These are phyloP conservation scores for Axea sp. DNA, from an alignment of 2,888 invertebrate genomes.

Conservation along the genomic window DNA sequence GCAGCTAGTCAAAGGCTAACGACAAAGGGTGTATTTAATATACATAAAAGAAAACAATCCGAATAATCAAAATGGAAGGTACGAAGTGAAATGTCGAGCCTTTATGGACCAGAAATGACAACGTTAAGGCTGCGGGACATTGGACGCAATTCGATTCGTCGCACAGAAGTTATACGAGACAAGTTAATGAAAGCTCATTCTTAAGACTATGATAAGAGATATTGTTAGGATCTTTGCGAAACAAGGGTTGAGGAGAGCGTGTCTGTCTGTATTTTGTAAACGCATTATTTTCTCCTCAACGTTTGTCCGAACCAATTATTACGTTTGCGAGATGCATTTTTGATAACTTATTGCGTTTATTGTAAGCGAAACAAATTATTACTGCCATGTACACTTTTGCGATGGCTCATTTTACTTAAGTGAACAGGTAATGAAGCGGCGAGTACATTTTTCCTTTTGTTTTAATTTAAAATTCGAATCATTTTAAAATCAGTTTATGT, in stretches of 20 bases:
- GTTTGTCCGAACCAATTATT: conserved; percentile 23
- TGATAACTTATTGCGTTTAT: conserved; percentile 19
- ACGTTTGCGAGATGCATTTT: conserved; percentile 34
- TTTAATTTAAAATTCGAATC: conserved; percentile 7
- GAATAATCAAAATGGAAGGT: conserved; percentile 21
- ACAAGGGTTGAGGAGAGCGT: conserved; percentile 14
- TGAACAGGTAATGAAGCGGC: conserved; percentile 12
- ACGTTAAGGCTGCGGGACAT: not conserved
- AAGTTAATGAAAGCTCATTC: conserved; percentile 50
- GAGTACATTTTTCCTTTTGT: conserved; percentile 4
- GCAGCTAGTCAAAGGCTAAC: conserved; percentile 68
- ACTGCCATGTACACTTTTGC: conserved; percentile 37
- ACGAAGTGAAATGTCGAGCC: conserved; percentile 2
- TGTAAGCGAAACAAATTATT: conserved; percentile 25
- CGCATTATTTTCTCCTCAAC: conserved; percentile 6
- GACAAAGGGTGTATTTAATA: conserved; percentile 36
- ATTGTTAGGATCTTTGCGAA: conserved; percentile 1
- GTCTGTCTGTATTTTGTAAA: conserved; percentile 1
- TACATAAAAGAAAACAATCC: not conserved
- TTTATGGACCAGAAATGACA: conserved; percentile 8
- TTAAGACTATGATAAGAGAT: conserved; percentile 12
- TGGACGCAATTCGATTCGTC: conserved; percentile 11
- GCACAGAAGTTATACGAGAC: conserved; percentile 6
- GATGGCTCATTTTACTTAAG: conserved; percentile 50
- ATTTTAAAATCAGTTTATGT: not conserved